Base-by-base conservation (phyloP, 2,797 vertebrate species). In the Mionectes olivaceus region DNA sequence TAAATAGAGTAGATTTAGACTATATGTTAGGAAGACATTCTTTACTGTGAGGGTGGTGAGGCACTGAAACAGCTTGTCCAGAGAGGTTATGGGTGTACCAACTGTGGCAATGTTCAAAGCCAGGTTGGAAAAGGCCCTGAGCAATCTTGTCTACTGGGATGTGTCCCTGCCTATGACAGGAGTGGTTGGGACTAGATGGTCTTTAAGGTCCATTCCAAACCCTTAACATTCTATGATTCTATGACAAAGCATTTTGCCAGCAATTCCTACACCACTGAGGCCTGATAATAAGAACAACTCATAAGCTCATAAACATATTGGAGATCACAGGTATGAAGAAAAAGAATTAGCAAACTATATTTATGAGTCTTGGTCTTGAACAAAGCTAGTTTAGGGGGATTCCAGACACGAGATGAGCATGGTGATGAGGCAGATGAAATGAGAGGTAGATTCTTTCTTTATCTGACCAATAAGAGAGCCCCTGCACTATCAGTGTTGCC, bases 141-240 rank as follows among this genome's bases (percentile, higher is more conserved):
- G 16, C 5, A 61, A 49, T 7, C 1, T 10, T 5, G 2, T 21
- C 11, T 24, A 10, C 15, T 43, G 63, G 15, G 13, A 61, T 2
- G 7, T 61, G 15, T 55, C 27, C 27, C 32, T 49, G 32, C 19
- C 9, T 16, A 24, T 3, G 2, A 18, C 27, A 49, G 23, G 0
- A 22, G 6, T 1, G 8, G 1, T n/a, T 49, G 43, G 4, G 6
- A 14, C 11, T 30, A 24, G 11, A 22, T 25, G 8, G 16, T 11
- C 8, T 63, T 57, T 16, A 52, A 22, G 43, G 13, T 50, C n/a
- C 17, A 13, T 57, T 77, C 14, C 24, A 50, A 19, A 1, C 7
- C 21, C n/a, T 64, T 50, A 30, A 46, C 7, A 19, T 46, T 77
- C 14, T 15, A 2, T 70, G 14, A 33, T 57, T 64, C 44, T 39